Conservation (phyloP, 2,113 vertebrate genomes). For the Paramisgurnus dabryanus region DNA sequence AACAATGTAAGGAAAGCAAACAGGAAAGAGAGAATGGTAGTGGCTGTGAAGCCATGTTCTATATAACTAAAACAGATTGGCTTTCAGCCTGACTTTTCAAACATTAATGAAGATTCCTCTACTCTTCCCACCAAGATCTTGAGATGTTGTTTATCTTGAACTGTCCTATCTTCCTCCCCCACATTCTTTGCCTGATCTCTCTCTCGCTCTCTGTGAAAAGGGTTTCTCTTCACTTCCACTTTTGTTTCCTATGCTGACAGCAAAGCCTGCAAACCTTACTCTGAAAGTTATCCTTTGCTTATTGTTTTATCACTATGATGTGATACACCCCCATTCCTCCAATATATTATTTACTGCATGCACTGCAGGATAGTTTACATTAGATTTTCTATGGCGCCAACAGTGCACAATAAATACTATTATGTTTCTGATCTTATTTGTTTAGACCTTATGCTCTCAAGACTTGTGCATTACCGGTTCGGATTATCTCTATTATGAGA, state of each 20-base stretch:
- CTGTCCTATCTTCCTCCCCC: conserved; percentile 3
- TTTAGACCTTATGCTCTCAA: background rate
- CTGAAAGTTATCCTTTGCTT: background rate
- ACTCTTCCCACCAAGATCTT: conserved; percentile 30
- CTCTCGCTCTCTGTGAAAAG: background rate
- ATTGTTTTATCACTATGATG: background rate
- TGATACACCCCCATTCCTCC: background rate
- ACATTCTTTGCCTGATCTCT: background rate
- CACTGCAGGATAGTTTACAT: background rate
- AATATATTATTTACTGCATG: background rate
- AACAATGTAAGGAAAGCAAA: background rate
- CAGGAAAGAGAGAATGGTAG: background rate
- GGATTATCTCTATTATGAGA: no score
- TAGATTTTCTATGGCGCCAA: background rate
- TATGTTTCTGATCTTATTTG: background rate
- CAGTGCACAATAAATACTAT: background rate
- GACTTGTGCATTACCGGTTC: no score
- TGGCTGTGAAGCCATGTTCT: conserved; percentile 30
- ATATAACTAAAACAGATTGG: conserved; percentile 38
- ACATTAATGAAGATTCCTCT: conserved; percentile 40
- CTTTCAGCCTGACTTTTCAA: conserved; percentile 46
- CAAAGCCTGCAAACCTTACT: no score
- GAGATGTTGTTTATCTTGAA: conserved; percentile 10
- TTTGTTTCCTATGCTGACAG: no score
- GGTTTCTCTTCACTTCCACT: no score